Evolutionary conservation across 2,113 vertebrate genomes (phyloP).

Genomic region (Cavia porcellus): DNA sequence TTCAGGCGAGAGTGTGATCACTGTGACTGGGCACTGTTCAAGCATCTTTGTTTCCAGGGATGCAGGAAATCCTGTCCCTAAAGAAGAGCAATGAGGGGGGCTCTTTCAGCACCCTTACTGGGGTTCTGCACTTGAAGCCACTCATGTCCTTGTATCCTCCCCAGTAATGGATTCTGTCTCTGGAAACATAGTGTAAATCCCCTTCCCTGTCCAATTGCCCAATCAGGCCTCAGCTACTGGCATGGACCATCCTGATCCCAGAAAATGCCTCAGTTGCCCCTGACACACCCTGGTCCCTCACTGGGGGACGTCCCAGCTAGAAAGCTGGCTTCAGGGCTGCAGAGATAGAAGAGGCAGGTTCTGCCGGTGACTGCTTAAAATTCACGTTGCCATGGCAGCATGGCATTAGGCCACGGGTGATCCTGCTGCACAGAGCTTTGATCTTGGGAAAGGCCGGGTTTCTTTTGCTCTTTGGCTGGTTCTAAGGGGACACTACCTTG

Average conservation of each 20-base stretch:
- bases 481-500: conserved; percentile 78
- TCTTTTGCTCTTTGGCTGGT: conserved; percentile 82
- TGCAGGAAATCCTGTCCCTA: neutral
- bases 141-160: neutral
- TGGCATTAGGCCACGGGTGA: conserved; percentile 81
- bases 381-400: conserved; percentile 88
- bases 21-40: fast-evolving
- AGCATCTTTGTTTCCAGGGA: neutral
- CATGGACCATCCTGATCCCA: neutral
- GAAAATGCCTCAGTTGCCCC: neutral
- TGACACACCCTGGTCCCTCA: neutral
- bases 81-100: neutral
- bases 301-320: neutral
- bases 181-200: neutral
- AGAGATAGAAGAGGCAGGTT: conserved; percentile 71
- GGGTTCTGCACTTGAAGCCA: neutral
- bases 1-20: neutral
- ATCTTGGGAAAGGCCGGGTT: conserved; percentile 84
- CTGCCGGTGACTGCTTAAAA: conserved; percentile 84
- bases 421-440: conserved; percentile 83
- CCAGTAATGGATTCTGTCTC: neutral
- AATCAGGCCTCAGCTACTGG: neutral
- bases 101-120: neutral
- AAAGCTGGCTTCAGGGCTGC: conserved; percentile 66
- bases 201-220: neutral